Conservation (phyloP, 2,113 vertebrate species). For the Hippocampus comes region DNA sequence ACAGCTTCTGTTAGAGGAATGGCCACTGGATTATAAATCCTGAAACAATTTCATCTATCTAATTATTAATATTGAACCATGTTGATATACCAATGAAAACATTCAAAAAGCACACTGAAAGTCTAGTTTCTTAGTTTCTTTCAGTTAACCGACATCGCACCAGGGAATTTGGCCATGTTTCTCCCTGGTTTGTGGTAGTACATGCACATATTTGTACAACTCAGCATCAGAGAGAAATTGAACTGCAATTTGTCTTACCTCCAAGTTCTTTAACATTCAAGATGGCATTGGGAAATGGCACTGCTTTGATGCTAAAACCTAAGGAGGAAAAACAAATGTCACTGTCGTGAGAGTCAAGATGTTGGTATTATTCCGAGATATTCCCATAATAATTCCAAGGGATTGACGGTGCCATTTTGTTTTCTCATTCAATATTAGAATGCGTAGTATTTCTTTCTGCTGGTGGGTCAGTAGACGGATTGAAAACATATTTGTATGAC, state of each 20-base stretch:
- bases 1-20: no score
- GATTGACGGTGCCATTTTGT: conserved; percentile 8
- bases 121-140: no score
- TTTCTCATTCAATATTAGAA: conserved; percentile 20
- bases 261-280: conserved; percentile 98
- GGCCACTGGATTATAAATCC: no score
- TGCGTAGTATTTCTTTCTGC: conserved; percentile 27
- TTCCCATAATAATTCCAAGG: background rate
- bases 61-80: no score
- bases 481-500: conserved; percentile 36
- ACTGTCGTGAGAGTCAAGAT: conserved; percentile 5
- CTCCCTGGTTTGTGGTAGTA: background rate
- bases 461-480: conserved; percentile 38
- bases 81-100: no score
- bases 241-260: conserved; percentile 76
- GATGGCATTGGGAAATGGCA: conserved; percentile 93
- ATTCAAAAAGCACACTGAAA: no score
- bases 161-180: no score
- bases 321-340: conserved; percentile 46
- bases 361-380: conserved; percentile 10
- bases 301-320: conserved; percentile 99
- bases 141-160: no score
- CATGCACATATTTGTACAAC: background rate
- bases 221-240: background rate
- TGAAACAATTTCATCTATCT: no score